These are phyloP conservation scores for Drosophila ustulata DNA, from an alignment of 2,888 invertebrate species.

Conservation along the genomic window DNA sequence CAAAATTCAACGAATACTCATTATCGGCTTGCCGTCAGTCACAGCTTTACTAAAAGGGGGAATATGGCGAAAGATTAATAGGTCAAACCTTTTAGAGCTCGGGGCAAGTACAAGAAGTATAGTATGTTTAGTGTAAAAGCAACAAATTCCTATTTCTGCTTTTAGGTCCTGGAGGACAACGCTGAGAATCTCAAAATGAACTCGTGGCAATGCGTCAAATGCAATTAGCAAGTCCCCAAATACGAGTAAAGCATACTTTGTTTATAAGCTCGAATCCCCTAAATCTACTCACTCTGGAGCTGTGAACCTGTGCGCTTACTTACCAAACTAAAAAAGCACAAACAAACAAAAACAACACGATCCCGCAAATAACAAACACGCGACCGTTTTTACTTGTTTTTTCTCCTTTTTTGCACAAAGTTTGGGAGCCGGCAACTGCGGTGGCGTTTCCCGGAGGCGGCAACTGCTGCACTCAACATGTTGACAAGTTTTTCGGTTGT, in stretches of 20 bases:
- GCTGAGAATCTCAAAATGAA: background rate
- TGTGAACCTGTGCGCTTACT: constrained; percentile 39
- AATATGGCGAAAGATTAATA: constrained; percentile 32
- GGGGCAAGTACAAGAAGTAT: background rate
- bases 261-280: constrained; percentile 29
- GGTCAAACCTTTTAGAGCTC: constrained; percentile 33
- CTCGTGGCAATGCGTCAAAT: constrained; percentile 34
- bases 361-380: constrained; percentile 53
- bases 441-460: constrained; percentile 48
- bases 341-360: constrained; percentile 12
- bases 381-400: constrained; percentile 22
- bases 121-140: constrained; percentile 2
- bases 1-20: constrained; percentile 60
- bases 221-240: constrained; percentile 37
- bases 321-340: background rate
- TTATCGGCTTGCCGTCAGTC: constrained; percentile 31
- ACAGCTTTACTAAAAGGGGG: constrained; percentile 10
- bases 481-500: constrained; percentile 70
- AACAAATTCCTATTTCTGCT: constrained; percentile 1
- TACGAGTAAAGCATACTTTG: constrained; percentile 11
- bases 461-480: constrained; percentile 73
- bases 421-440: constrained; percentile 57
- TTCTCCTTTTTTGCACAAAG: constrained; percentile 30
- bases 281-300: constrained; percentile 46
- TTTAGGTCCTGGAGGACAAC: background rate